These are phyloP conservation scores for Eretmocerus hayati DNA, from an alignment of 2,888 invertebrate genomes.

Conservation along the genomic window DNA sequence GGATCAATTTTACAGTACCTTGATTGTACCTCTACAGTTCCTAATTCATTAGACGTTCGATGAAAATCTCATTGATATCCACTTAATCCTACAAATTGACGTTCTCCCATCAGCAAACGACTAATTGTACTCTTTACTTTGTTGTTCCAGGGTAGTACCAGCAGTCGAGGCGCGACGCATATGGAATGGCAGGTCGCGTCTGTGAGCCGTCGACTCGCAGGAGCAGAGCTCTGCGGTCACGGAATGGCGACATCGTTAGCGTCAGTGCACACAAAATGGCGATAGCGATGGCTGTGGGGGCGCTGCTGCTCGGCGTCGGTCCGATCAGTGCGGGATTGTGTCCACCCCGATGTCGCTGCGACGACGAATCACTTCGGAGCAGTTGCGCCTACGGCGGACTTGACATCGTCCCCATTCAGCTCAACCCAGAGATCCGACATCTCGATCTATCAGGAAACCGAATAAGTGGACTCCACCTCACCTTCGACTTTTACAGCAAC, in stretches of 20 bases:
- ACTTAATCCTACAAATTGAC: no score
- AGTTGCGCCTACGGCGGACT: slow-evolving; percentile 72
- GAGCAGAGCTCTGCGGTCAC: no score
- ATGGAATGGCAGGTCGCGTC: slow-evolving; percentile 49
- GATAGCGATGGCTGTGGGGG: slow-evolving; percentile 40
- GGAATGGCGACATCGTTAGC: background rate
- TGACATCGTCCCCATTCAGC: slow-evolving; percentile 80
- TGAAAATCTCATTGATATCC: no score
- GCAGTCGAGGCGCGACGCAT: slow-evolving; percentile 36
- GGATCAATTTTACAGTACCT: no score
- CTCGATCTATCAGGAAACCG: slow-evolving; percentile 80
- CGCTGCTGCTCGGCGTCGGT: slow-evolving; percentile 32
- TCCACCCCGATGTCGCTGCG: slow-evolving; percentile 74
- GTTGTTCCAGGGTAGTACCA: slow-evolving; percentile 33
- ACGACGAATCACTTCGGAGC: slow-evolving; percentile 68
- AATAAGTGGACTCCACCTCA: slow-evolving; percentile 70
- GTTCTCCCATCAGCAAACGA: no score
- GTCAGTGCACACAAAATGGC: background rate
- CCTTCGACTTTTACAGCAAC: slow-evolving; percentile 73
- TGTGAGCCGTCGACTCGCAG: no score
- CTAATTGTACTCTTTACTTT: background rate
- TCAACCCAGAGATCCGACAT: slow-evolving; percentile 78
- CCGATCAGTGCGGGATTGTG: slow-evolving; percentile 56
- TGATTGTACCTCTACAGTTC: no score
- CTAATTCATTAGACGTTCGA: no score